These are phyloP conservation scores for Saccopteryx bilineata DNA, from an alignment of 2,113 vertebrate species.

Conservation along the genomic window DNA sequence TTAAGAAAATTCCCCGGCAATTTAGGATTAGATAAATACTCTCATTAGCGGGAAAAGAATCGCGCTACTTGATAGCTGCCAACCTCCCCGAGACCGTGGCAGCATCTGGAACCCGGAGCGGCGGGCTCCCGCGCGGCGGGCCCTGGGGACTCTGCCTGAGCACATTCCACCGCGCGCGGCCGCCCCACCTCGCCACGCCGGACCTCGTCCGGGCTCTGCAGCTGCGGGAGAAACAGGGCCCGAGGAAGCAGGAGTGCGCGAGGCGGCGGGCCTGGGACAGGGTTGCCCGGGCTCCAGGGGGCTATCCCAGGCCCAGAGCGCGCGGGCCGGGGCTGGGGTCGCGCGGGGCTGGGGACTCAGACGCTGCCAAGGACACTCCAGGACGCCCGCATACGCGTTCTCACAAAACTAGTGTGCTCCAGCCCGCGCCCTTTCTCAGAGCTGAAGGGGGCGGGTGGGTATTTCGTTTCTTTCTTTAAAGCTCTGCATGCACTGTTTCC, in stretches of 20 bases:
- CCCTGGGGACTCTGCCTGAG: conserved; percentile 74
- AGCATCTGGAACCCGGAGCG: conserved; percentile 86
- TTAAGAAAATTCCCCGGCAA: conserved; percentile 94
- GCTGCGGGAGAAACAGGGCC: not conserved
- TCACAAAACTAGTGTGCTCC: not conserved
- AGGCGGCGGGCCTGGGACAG: not conserved
- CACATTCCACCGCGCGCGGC: conserved; percentile 73
- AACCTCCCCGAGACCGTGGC: conserved; percentile 88
- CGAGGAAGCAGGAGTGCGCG: not conserved
- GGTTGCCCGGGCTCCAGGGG: not conserved
- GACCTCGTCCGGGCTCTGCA: not conserved
- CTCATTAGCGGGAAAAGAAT: conserved; percentile 85
- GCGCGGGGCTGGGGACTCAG: not conserved
- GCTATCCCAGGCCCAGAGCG: not conserved
- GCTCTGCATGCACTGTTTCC: not conserved
- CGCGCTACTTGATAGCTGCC: conserved; percentile 92
- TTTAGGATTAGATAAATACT: conserved; percentile 97
- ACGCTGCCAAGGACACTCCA: not conserved
- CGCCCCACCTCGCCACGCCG: not conserved
- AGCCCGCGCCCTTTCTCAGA: not conserved
- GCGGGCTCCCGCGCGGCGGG: conserved; percentile 36
- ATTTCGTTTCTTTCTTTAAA: conserved; percentile 63
- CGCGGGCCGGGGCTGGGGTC: not conserved
- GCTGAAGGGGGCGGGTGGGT: not conserved
- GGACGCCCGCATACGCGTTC: not conserved